Conservation (phyloP, 1,140 invertebrate genomes). For the Leptopilina boulardi region DNA sequence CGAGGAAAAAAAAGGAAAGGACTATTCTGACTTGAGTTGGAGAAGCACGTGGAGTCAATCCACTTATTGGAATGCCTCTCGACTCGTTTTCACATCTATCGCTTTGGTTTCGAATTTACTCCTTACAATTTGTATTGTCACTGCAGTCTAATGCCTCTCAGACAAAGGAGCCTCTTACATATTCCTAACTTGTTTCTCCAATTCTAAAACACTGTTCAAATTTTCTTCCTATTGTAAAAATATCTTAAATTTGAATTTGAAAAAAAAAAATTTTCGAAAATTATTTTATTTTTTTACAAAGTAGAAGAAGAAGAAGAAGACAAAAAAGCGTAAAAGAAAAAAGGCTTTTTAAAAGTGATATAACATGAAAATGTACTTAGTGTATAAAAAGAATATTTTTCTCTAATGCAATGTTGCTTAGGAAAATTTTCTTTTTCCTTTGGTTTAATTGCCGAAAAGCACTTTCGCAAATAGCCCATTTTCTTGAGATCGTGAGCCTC, state of each 20-base stretch:
- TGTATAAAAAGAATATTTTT: slow-evolving; percentile 16
- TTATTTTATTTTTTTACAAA: no score
- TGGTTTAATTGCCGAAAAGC: slow-evolving; percentile 62
- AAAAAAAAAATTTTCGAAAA: no score
- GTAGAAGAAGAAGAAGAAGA: no score
- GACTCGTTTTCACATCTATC: slow-evolving; percentile 60
- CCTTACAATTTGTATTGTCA: slow-evolving; percentile 67
- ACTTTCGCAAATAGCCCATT: slow-evolving; percentile 55
- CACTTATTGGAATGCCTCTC: slow-evolving; percentile 67
- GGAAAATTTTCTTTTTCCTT: neutral
- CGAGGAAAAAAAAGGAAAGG: slow-evolving; percentile 31
- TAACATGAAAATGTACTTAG: neutral
- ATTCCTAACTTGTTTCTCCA: slow-evolving; percentile 4
- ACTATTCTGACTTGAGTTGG: slow-evolving; percentile 33
- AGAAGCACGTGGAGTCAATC: slow-evolving; percentile 62
- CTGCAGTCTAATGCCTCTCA: slow-evolving; percentile 54
- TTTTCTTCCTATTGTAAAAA: neutral
- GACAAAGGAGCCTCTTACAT: slow-evolving; percentile 47
- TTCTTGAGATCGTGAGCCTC: slow-evolving; percentile 60
- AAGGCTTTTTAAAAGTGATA: neutral
- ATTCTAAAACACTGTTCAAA: neutral
- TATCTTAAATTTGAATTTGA: no score
- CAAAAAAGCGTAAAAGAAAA: neutral
- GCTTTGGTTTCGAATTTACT: slow-evolving; percentile 57
- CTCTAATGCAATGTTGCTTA: neutral